Evolutionary conservation across 1,140 invertebrate genomes (phyloP).

Genomic region (Neodiprion lecontei): DNA sequence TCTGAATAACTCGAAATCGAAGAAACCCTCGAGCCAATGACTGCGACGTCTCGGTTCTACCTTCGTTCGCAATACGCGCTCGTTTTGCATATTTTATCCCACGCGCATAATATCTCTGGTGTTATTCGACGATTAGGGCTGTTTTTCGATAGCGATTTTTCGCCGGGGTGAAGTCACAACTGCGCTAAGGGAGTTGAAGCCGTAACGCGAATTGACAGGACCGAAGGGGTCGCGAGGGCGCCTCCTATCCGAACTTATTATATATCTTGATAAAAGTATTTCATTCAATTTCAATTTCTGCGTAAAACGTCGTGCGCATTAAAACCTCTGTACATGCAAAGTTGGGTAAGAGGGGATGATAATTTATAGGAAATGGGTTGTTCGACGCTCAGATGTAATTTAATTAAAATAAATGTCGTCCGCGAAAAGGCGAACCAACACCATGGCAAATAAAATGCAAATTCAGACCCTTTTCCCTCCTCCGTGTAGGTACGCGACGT

Average conservation of each 20-base stretch:
- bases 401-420: constrained; percentile 64
- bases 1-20: neutral
- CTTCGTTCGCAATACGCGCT: too few species aligned
- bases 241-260: too few species aligned
- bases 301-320: constrained; percentile 58
- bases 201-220: neutral
- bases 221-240: neutral
- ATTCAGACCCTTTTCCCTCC: constrained; percentile 57
- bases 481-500: constrained; percentile 24
- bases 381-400: constrained; percentile 63
- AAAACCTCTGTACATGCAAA: constrained; percentile 44
- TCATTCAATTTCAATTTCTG: constrained; percentile 60
- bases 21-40: neutral
- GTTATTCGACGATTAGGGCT: too few species aligned
- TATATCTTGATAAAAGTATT: constrained; percentile 28
- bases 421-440: constrained; percentile 31
- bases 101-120: too few species aligned
- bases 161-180: neutral
- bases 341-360: constrained; percentile 49
- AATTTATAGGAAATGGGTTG: constrained; percentile 66
- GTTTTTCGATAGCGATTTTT: neutral
- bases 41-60: neutral
- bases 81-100: too few species aligned
- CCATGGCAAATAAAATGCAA: constrained; percentile 63
- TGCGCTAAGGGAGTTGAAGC: neutral